These are phyloP conservation scores for Hoplodrina ambigua DNA, from an alignment of 2,888 invertebrate genomes.

Conservation along the genomic window DNA sequence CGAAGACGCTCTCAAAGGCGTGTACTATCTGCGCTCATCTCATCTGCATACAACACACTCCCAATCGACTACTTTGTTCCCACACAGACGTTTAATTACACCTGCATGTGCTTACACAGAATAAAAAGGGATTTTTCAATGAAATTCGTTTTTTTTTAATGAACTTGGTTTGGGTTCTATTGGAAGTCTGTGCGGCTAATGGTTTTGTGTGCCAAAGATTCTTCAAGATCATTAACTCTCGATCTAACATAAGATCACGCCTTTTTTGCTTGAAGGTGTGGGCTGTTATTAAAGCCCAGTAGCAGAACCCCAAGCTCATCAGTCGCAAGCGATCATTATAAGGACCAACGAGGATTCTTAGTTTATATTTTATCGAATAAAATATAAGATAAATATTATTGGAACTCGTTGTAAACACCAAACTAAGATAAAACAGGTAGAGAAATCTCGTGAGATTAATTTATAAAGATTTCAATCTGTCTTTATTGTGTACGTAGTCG, in stretches of 20 bases:
- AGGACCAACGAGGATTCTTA: neutral
- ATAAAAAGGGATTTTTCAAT: constrained; percentile 7
- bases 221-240: too few relatives aligned
- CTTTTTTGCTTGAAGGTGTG: too few relatives aligned
- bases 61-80: constrained; percentile 37
- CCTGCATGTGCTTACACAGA: constrained; percentile 20
- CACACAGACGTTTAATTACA: constrained; percentile 37
- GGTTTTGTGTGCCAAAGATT: too few relatives aligned
- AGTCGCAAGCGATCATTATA: neutral
- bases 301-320: neutral
- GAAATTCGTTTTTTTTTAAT: too few relatives aligned
- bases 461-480: constrained; percentile 1
- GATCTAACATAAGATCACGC: too few relatives aligned
- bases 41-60: constrained; percentile 55
- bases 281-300: too few relatives aligned
- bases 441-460: neutral
- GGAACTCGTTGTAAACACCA: neutral
- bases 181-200: too few relatives aligned
- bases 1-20: constrained; percentile 51
- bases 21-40: constrained; percentile 31
- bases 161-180: too few relatives aligned
- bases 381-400: neutral
- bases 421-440: neutral
- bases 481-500: neutral
- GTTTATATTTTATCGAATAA: neutral